Conservation (phyloP, 2,113 vertebrate species). For the Eulemur rufifrons region DNA sequence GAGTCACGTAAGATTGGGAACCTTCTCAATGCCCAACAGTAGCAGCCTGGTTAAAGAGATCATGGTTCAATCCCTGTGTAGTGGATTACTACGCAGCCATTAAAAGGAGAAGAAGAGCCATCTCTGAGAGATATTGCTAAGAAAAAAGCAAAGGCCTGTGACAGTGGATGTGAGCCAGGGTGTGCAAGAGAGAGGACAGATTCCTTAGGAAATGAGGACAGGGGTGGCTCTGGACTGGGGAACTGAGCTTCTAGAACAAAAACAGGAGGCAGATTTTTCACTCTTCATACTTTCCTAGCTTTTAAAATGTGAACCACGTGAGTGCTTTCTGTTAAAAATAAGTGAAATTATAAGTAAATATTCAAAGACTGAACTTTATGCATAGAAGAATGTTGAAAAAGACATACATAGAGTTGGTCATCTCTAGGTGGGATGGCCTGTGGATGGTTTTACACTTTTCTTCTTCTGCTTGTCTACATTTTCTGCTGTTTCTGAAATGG, state of each 20-base stretch:
- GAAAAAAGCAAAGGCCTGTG: neutral
- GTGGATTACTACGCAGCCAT: neutral
- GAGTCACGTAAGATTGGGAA: neutral
- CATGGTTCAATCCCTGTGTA: accelerated
- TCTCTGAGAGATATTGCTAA: neutral
- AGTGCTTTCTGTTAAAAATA: neutral
- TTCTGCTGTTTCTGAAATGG: neutral
- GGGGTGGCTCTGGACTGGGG: neutral
- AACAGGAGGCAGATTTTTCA: neutral
- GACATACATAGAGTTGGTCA: neutral
- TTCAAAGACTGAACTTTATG: neutral
- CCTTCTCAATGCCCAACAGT: neutral
- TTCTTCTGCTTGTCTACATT: neutral
- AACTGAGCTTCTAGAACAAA: neutral
- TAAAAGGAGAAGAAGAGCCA: neutral
- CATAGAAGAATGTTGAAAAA: neutral
- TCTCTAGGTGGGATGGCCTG: neutral
- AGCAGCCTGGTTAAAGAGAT: neutral
- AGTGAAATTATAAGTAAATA: neutral
- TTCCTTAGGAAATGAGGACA: accelerated
- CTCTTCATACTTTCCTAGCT: neutral
- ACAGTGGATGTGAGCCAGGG: accelerated
- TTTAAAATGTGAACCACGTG: neutral
- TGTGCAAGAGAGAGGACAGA: neutral
- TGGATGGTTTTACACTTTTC: neutral